A percentile compares a stretch with the other conserved stretches of the same genome.
Evolutionary conservation across 2,888 invertebrate genomes (phyloP).

Genomic region (Dastarcus helophoroides): DNA sequence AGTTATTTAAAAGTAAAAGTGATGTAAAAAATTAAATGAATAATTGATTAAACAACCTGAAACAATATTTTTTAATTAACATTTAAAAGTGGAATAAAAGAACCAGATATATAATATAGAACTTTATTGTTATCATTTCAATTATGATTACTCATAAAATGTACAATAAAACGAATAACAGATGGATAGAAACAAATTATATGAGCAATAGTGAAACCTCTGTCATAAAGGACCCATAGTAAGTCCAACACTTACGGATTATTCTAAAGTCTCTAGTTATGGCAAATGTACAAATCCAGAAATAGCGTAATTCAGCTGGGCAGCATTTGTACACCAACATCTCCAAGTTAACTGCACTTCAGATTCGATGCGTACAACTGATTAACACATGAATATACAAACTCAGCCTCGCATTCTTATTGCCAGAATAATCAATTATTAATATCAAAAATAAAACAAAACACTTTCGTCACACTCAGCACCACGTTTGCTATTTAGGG

Average conservation of each 20-base stretch:
- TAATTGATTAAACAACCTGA: no score
- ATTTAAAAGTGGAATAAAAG: no score
- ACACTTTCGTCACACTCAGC: slow-evolving; percentile 32
- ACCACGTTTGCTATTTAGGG: slow-evolving; percentile 36
- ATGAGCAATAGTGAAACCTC: slow-evolving; percentile 40
- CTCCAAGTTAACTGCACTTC: slow-evolving; percentile 36
- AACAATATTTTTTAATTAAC: no score
- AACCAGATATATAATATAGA: slow-evolving; percentile 37
- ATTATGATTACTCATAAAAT: slow-evolving; percentile 39
- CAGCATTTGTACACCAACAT: slow-evolving; percentile 34
- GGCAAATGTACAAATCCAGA: slow-evolving; percentile 38
- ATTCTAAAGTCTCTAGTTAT: slow-evolving; percentile 32
- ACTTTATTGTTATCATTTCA: slow-evolving; percentile 39
- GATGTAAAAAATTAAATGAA: no score
- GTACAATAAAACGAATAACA: slow-evolving; percentile 40
- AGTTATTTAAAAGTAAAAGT: no score
- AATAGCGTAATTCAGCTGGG: slow-evolving; percentile 34
- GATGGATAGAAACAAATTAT: slow-evolving; percentile 38
- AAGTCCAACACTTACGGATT: slow-evolving; percentile 27
- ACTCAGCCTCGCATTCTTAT: slow-evolving; percentile 33
- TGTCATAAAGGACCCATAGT: slow-evolving; percentile 33
- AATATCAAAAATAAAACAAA: slow-evolving; percentile 39
- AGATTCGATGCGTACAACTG: slow-evolving; percentile 33
- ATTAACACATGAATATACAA: slow-evolving; percentile 29
- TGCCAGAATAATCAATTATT: slow-evolving; percentile 36